Conservation (phyloP, 2,888 invertebrate genomes). For the Portevinia maculata region DNA sequence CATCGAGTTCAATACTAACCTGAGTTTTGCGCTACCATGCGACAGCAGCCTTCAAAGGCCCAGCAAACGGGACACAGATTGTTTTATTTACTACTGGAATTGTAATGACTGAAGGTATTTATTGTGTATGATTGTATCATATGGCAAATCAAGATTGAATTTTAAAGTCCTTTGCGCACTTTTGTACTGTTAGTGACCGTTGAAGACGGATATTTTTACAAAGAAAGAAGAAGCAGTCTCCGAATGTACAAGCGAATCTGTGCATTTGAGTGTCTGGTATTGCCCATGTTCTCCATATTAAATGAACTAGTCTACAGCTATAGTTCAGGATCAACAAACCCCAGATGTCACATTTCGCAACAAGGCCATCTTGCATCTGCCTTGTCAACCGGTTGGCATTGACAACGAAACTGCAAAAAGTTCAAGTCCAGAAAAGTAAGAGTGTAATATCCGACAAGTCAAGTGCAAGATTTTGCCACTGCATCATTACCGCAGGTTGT, state of each 20-base stretch:
- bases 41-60: too few relatives aligned
- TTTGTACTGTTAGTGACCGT: too few relatives aligned
- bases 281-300: not conserved
- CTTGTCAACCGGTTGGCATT: not conserved
- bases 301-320: too few relatives aligned
- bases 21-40: not conserved
- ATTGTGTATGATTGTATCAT: too few relatives aligned
- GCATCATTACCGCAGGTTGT: constrained; percentile 36
- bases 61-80: too few relatives aligned
- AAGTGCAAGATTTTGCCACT: constrained; percentile 72
- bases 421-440: constrained; percentile 71
- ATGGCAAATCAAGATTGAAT: too few relatives aligned
- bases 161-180: too few relatives aligned
- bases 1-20: not conserved
- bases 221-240: not conserved
- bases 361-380: constrained; percentile 8
- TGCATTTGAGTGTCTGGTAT: not conserved
- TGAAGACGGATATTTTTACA: too few relatives aligned
- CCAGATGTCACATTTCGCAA: not conserved
- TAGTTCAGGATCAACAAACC: not conserved
- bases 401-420: constrained; percentile 53
- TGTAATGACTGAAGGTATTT: too few relatives aligned
- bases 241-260: constrained; percentile 32
- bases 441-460: constrained; percentile 58
- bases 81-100: too few relatives aligned